Evolutionary conservation across 2,888 invertebrate species (phyloP).

Genomic region (Perithous albicinctus): DNA sequence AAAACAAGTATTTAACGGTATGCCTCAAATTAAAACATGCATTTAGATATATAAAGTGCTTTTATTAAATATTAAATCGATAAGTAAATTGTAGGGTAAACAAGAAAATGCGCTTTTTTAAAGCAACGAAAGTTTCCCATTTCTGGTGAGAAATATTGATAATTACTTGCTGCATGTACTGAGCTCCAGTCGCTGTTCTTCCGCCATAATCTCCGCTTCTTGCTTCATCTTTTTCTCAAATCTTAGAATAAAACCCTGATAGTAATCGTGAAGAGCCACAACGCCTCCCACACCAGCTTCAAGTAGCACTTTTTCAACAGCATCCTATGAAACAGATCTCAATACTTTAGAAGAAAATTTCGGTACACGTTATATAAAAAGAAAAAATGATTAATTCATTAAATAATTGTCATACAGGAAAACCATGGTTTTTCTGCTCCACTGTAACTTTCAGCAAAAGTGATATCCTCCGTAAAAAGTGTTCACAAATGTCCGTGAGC

Average conservation of each 20-base stretch:
- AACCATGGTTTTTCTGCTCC: constrained; percentile 86
- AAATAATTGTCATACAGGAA: constrained; percentile 84
- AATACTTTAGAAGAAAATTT: not conserved
- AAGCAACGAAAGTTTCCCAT: too few species aligned
- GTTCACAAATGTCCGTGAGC: constrained; percentile 85
- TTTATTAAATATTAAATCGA: too few species aligned
- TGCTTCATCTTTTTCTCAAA: constrained; percentile 78
- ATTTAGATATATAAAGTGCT: too few species aligned
- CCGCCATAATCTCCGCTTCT: constrained; percentile 78
- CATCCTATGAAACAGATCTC: constrained; percentile 84
- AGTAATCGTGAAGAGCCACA: constrained; percentile 86
- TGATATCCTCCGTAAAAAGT: constrained; percentile 85
- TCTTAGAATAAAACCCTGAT: constrained; percentile 84
- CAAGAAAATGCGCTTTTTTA: too few species aligned
- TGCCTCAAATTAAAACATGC: too few species aligned
- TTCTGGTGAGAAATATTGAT: not conserved
- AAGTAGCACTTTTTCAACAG: constrained; percentile 87
- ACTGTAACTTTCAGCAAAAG: constrained; percentile 85
- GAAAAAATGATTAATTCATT: constrained; percentile 10
- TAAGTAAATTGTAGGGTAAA: too few species aligned
- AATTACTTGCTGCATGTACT: constrained; percentile 77
- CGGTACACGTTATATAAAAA: too few species aligned
- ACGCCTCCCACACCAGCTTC: constrained; percentile 88
- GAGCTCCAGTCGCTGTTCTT: constrained; percentile 78
- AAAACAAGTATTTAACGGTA: too few species aligned